phyloP scores from a whole-genome alignment of 2,113 vertebrate genomes.

The Onychostoma macrolepis region DNA sequence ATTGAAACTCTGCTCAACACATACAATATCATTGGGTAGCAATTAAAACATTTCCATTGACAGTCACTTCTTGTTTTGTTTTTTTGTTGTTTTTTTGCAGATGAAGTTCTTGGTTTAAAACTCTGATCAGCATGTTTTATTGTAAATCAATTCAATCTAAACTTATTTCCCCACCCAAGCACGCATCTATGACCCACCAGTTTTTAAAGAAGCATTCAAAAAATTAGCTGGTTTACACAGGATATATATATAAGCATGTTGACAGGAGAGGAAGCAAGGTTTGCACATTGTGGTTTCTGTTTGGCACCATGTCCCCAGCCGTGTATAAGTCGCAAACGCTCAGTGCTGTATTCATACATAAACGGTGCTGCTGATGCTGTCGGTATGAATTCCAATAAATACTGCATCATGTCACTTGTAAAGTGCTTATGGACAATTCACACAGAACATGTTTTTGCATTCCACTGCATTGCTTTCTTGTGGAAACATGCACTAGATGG shows the following conservation, averaged over 20 bases:
- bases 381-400: background rate
- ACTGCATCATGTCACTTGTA: background rate
- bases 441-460: background rate
- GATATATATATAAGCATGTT: background rate
- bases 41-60: conserved; percentile 56
- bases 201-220: background rate
- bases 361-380: background rate
- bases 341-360: background rate
- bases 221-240: background rate
- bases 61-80: background rate
- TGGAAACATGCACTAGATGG: background rate
- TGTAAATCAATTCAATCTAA: too few species aligned
- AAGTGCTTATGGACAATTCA: background rate
- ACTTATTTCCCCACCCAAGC: background rate
- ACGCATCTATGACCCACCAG: background rate
- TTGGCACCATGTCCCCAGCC: background rate
- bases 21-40: conserved; percentile 18
- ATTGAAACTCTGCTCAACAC: conserved; percentile 54
- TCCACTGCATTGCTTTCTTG: background rate
- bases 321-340: fast-evolving
- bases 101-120: too few species aligned
- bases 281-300: conserved; percentile 5
- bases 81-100: background rate
- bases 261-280: background rate
- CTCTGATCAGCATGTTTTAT: too few species aligned